Percentiles rank a stretch among this genome's conserved stretches.
Conservation (phyloP, 2,113 vertebrate genomes). For the Engystomops pustulosus region DNA sequence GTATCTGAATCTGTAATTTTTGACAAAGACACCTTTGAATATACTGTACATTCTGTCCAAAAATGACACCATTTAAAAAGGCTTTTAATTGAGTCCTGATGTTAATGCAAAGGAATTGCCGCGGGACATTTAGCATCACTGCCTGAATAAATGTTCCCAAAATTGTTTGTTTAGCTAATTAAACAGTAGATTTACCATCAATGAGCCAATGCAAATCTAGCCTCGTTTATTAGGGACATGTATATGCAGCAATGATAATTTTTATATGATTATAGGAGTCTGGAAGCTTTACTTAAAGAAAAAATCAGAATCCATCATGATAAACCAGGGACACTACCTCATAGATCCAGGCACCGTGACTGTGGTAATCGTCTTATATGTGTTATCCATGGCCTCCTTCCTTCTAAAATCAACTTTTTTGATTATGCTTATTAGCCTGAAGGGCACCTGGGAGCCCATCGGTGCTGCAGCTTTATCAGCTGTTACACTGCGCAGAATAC, state of each 20-base stretch:
- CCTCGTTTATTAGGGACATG: background rate
- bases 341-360: no score
- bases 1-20: slow-evolving; percentile 47
- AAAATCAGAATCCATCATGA: no score
- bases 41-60: background rate
- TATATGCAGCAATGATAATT: background rate
- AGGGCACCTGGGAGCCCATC: no score
- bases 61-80: slow-evolving; percentile 3
- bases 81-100: background rate
- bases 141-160: background rate
- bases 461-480: no score
- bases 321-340: no score
- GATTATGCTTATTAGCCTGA: no score
- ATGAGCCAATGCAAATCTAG: background rate
- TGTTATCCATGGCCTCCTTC: no score
- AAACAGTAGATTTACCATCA: background rate
- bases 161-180: background rate
- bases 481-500: no score
- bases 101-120: background rate
- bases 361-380: no score
- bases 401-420: no score
- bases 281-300: no score
- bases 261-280: no score
- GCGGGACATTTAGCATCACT: background rate
- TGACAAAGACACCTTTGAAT: slow-evolving; percentile 39